phyloP scores from a whole-genome alignment of 2,888 invertebrate species.

The Eulithis prunata region DNA sequence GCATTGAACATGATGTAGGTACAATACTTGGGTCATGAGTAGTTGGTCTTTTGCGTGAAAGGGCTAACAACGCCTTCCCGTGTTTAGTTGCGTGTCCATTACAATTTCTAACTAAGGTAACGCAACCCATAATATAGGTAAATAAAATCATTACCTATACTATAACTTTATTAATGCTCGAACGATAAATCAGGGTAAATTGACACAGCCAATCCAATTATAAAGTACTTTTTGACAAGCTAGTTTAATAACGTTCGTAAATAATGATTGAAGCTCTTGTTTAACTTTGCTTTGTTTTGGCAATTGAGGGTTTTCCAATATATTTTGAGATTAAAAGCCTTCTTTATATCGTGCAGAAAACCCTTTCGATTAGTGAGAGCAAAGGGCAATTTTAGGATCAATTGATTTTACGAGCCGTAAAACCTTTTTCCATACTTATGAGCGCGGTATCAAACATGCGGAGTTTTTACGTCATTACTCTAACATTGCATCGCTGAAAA shows the following conservation, averaged over 20 bases:
- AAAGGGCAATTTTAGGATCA: constrained; percentile 67
- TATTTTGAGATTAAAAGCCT: constrained; percentile 44
- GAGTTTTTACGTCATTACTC: constrained; percentile 32
- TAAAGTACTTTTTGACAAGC: constrained; percentile 16
- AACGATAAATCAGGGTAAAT: constrained; percentile 30
- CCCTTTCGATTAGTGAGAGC: constrained; percentile 46
- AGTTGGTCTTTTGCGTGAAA: background rate
- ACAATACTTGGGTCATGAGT: background rate
- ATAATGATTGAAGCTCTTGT: constrained; percentile 19
- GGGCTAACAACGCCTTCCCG: background rate
- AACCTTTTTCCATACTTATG: constrained; percentile 60
- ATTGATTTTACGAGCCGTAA: constrained; percentile 72
- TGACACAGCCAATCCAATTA: constrained; percentile 28
- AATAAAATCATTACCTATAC: constrained; percentile 36
- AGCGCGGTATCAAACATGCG: constrained; percentile 55
- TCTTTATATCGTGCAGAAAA: constrained; percentile 43
- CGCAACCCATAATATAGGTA: constrained; percentile 34
- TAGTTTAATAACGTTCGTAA: constrained; percentile 18
- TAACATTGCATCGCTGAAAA: constrained; percentile 20
- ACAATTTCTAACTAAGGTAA: constrained; percentile 32
- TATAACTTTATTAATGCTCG: constrained; percentile 29
- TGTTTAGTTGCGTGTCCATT: constrained; percentile 30
- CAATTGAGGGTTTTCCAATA: constrained; percentile 36
- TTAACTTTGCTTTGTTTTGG: constrained; percentile 22
- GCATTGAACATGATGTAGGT: no score